Base-by-base conservation (phyloP, 2,888 invertebrate species). In the Mycogona germanica region DNA sequence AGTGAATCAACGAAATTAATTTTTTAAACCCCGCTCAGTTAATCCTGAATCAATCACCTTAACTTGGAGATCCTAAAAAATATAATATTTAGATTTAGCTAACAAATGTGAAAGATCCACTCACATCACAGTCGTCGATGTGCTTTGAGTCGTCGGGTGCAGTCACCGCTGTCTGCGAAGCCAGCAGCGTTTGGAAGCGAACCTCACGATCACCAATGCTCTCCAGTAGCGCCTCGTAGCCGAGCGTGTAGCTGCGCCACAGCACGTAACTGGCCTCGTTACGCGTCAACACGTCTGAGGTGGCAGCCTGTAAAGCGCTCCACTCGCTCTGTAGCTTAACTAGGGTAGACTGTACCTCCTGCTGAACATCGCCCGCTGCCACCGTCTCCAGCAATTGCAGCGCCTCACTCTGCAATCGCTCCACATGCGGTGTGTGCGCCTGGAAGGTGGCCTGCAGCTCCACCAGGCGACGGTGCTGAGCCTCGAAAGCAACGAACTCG, bases 381-480 rank as follows among this genome's bases (percentile, higher is more conserved):
- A 29, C 44, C 12, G 26, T 21, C n/a, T n/a, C n/a, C n/a, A n/a
- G n/a, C 26, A 52, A n/a, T 7, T 32, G 47, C 6, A 17, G 17
- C 23, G 30, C 30, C 30, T 47, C 47, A 5, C 30, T 29, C 3
- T 29, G 46, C 21, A 53, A 21, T 9, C 26, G 9, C 4, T 52
- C 45, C 14, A 52, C 21, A n/a, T 19, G 45, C 9, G 19, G 12
- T 21, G 21, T 9, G 14, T 41, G 28, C 25, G 25, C 26, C 17
- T 23, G 19, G 19, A 52, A 52, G 35, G 17, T 14, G 23, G 9
- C 12, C 28, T 45, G 19, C 12, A 52, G 45, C 12, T 52, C 75
- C 55, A 82, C 71, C 54, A 87, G 73, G 52, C 77, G 76, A 59
- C 81, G 79, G 67, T 83, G 86, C 67, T 80, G 80, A 75, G 59